Percentiles rank a stretch among this genome's conserved stretches.
Evolutionary conservation across 2,113 vertebrate species (phyloP).

Genomic region (Grus americana): DNA sequence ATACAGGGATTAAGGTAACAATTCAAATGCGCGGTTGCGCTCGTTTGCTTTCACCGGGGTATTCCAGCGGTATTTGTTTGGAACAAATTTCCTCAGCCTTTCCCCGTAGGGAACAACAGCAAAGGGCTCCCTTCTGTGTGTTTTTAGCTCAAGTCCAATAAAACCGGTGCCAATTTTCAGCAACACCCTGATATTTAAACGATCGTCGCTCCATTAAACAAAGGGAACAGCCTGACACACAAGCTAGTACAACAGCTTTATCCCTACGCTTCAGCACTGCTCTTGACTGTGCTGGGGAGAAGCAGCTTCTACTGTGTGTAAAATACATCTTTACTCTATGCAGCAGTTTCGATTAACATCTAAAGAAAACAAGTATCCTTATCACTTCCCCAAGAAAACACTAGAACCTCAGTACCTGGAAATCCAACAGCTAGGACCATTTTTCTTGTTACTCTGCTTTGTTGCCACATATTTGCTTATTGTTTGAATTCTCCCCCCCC

Average conservation of each 20-base stretch:
- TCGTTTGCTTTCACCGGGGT: not conserved
- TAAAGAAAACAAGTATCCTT: not conserved
- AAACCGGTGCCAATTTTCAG: not conserved
- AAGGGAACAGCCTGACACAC: not conserved
- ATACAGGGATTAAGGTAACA: accelerated
- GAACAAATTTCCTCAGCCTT: not conserved
- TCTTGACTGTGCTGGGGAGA: accelerated
- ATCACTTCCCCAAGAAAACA: not conserved
- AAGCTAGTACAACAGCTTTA: accelerated
- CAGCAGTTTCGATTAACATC: not conserved
- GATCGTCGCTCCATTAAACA: not conserved
- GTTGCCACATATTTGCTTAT: not conserved
- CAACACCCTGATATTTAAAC: not conserved
- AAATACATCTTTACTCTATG: not conserved
- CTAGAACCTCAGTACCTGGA: not conserved
- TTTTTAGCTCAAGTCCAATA: not conserved
- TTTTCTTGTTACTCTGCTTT: not conserved
- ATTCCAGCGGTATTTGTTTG: not conserved
- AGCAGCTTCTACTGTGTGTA: not conserved
- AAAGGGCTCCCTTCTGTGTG: no score
- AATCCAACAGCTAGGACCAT: not conserved
- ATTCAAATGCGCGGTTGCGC: no score
- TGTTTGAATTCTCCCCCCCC: not conserved
- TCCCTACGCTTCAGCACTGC: accelerated
- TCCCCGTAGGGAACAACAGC: not conserved